Evolutionary conservation across 2,797 vertebrate genomes (phyloP).

Genomic region (Enteromius anoplus): DNA sequence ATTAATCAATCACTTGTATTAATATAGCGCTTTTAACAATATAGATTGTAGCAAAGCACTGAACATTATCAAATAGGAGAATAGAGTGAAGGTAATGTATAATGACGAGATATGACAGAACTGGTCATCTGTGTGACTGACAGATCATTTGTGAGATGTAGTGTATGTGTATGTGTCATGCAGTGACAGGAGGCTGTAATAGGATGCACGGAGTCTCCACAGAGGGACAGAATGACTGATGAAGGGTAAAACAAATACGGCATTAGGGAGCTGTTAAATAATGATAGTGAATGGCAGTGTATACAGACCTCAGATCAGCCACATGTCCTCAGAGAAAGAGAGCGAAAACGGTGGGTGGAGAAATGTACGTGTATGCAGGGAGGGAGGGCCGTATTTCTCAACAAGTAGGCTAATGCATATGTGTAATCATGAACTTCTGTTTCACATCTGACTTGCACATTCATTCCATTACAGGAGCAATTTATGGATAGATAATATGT

Average conservation of each 20-base stretch:
- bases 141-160: conserved; percentile 38
- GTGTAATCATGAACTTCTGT: conserved; percentile 27
- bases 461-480: conserved; percentile 37
- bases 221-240: conserved; percentile 49
- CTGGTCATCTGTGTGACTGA: conserved; percentile 50
- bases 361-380: background rate
- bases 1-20: no score
- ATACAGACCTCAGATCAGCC: conserved; percentile 46
- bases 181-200: conserved; percentile 54
- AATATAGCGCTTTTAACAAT: no score
- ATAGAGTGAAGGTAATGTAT: no score
- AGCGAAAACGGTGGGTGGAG: conserved; percentile 32
- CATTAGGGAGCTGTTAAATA: conserved; percentile 50
- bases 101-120: conserved; percentile 32
- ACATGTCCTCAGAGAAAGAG: conserved; percentile 26
- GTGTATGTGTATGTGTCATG: conserved; percentile 49
- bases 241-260: conserved; percentile 47
- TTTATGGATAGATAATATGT: conserved; percentile 33
- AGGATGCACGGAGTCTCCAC: conserved; percentile 46
- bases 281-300: conserved; percentile 55
- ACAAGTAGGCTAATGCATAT: conserved; percentile 12
- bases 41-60: no score
- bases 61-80: no score
- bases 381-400: background rate
- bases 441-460: conserved; percentile 25